phyloP scores from a whole-genome alignment of 2,797 vertebrate species.

The Orientallactaga sibirica region DNA sequence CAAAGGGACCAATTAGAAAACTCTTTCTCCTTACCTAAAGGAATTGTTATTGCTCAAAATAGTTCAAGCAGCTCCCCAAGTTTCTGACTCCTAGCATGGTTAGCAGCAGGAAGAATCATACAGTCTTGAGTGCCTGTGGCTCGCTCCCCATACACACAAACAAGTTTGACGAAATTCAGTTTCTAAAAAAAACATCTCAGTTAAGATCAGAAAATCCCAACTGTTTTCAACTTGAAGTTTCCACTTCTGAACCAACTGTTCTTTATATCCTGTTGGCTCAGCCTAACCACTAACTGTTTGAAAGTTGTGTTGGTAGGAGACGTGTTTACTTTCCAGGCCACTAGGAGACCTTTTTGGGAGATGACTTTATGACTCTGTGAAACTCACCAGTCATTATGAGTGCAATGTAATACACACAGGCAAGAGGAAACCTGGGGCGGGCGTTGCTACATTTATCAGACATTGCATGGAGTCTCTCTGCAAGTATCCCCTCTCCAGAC shows the following conservation, averaged over 20 bases:
- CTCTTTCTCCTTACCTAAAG: constrained; percentile 55
- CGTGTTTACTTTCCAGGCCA: constrained; percentile 66
- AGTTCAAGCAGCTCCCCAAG: constrained; percentile 63
- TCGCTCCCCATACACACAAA: constrained; percentile 63
- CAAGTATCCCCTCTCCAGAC: constrained; percentile 1
- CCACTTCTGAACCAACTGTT: constrained; percentile 68
- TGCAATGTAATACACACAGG: not conserved
- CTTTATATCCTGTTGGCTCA: constrained; percentile 69
- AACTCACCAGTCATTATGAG: constrained; percentile 30
- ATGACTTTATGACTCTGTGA: constrained; percentile 45
- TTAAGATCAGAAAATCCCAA: constrained; percentile 78
- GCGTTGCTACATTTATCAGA: not conserved
- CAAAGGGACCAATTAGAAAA: constrained; percentile 68
- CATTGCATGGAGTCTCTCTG: constrained; percentile 5
- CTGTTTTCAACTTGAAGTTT: constrained; percentile 76
- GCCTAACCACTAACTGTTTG: constrained; percentile 48
- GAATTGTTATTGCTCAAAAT: constrained; percentile 67
- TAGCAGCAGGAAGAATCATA: constrained; percentile 68
- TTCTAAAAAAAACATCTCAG: constrained; percentile 57
- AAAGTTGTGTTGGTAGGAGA: constrained; percentile 37
- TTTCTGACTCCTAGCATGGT: constrained; percentile 68
- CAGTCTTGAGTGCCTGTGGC: constrained; percentile 28
- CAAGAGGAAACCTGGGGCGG: constrained; percentile 24
- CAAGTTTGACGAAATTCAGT: constrained; percentile 67
- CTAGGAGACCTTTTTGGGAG: constrained; percentile 39